Percentiles rank a stretch among this genome's conserved stretches.
Conservation (phyloP, 2,888 invertebrate genomes). For the Biston stratarius region DNA sequence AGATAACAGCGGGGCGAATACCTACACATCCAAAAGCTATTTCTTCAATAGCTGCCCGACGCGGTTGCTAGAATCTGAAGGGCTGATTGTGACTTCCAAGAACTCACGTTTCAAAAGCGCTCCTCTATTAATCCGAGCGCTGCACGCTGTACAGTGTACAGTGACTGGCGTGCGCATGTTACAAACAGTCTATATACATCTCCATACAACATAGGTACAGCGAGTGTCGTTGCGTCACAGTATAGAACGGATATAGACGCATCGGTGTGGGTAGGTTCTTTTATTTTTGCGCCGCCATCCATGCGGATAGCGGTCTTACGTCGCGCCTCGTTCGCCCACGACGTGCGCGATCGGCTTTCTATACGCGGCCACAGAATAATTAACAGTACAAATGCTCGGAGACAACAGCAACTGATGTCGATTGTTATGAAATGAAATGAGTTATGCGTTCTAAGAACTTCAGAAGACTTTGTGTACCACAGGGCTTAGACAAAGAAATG, state of each 20-base stretch:
- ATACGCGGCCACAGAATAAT: slow-evolving; percentile 2
- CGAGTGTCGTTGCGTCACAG: slow-evolving; percentile 28
- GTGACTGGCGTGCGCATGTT: background rate
- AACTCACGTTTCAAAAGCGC: slow-evolving; percentile 12
- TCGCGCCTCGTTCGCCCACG: slow-evolving; percentile 21
- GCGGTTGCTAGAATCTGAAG: background rate
- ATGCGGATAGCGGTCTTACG: slow-evolving; percentile 16
- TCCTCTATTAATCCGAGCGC: slow-evolving; percentile 3
- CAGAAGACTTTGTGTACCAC: too few relatives aligned
- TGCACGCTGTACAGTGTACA: background rate
- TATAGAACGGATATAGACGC: slow-evolving; percentile 22
- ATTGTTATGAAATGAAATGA: slow-evolving; percentile 2
- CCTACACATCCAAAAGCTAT: too few relatives aligned
- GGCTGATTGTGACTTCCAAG: slow-evolving; percentile 6
- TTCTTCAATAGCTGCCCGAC: too few relatives aligned
- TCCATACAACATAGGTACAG: slow-evolving; percentile 2
- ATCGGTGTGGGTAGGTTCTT: slow-evolving; percentile 17
- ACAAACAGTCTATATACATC: slow-evolving; percentile 9
- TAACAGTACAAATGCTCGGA: too few relatives aligned
- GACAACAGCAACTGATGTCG: background rate
- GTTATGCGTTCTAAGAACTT: background rate
- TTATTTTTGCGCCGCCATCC: slow-evolving; percentile 20
- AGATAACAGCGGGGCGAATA: too few relatives aligned
- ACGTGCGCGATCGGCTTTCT: slow-evolving; percentile 18
- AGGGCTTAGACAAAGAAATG: too few relatives aligned